A percentile compares a stretch with the other conserved stretches of the same genome.
Evolutionary conservation across 2,888 invertebrate genomes (phyloP).

Genomic region (Platerodrilus igneus): DNA sequence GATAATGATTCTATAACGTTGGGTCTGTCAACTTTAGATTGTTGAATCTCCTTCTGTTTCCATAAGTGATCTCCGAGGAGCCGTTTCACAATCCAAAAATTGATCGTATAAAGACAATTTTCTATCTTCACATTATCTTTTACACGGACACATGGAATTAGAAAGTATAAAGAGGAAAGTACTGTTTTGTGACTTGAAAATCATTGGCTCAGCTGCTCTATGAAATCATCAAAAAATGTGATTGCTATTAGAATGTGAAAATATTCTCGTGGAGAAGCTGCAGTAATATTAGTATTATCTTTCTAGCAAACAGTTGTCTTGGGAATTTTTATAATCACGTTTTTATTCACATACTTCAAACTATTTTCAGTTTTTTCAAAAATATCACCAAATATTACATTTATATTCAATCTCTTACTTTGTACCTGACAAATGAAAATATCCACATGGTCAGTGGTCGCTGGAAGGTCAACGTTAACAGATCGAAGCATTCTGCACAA

Average conservation of each 20-base stretch:
- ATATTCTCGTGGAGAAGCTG: not conserved
- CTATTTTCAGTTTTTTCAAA: no score
- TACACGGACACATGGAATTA: not conserved
- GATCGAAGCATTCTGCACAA: slow-evolving; percentile 1
- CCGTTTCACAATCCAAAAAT: slow-evolving; percentile 2
- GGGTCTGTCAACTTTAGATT: not conserved
- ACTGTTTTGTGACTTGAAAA: slow-evolving; percentile 1
- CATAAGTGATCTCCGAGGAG: slow-evolving; percentile 1
- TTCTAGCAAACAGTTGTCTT: not conserved
- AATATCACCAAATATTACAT: no score
- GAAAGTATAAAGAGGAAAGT: no score
- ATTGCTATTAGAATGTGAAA: not conserved
- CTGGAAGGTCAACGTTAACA: not conserved
- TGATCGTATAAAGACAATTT: not conserved
- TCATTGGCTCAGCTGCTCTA: not conserved
- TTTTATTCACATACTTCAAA: no score
- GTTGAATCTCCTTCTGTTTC: not conserved
- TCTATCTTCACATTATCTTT: not conserved
- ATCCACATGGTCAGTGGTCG: no score
- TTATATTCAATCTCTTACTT: no score
- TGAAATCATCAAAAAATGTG: slow-evolving; percentile 1
- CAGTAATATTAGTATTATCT: not conserved
- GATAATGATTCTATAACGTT: no score
- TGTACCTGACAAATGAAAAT: no score
- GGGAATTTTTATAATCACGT: not conserved